Evolutionary conservation across 2,113 vertebrate genomes (phyloP).

Genomic region (Platysternon megacephalum): DNA sequence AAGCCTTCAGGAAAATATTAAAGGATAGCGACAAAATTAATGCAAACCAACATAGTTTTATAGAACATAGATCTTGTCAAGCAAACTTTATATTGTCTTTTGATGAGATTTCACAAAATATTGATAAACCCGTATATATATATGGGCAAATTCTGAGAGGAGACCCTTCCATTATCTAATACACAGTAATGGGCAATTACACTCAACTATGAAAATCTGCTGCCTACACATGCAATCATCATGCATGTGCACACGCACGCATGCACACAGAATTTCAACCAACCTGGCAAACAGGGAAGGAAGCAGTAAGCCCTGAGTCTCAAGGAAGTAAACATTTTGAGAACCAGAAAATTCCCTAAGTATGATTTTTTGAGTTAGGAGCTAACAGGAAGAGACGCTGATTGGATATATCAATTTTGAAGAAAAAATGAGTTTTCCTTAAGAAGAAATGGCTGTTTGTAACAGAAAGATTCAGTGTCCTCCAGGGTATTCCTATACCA

Average conservation of each 20-base stretch:
- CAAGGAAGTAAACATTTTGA: background rate
- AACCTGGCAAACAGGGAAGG: background rate
- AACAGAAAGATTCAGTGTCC: background rate
- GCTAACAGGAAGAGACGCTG: too few relatives aligned
- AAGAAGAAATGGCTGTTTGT: background rate
- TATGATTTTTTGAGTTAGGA: background rate
- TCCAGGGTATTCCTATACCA: background rate
- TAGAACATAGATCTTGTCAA: background rate
- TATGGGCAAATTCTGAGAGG: background rate
- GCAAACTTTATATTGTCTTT: background rate
- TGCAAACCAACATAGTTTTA: background rate
- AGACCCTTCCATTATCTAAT: background rate
- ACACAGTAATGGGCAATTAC: background rate
- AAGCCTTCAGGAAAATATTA: background rate
- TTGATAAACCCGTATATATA: background rate
- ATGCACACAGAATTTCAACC: fast-evolving
- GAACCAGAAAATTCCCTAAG: background rate
- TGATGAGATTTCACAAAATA: background rate
- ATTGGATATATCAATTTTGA: background rate
- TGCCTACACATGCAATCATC: background rate
- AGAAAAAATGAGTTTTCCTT: background rate
- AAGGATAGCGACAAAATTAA: background rate
- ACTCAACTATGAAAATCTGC: background rate
- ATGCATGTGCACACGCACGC: background rate
- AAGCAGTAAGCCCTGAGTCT: background rate